Conservation (phyloP, 2,888 invertebrate species). For the Morinoia aosen region DNA sequence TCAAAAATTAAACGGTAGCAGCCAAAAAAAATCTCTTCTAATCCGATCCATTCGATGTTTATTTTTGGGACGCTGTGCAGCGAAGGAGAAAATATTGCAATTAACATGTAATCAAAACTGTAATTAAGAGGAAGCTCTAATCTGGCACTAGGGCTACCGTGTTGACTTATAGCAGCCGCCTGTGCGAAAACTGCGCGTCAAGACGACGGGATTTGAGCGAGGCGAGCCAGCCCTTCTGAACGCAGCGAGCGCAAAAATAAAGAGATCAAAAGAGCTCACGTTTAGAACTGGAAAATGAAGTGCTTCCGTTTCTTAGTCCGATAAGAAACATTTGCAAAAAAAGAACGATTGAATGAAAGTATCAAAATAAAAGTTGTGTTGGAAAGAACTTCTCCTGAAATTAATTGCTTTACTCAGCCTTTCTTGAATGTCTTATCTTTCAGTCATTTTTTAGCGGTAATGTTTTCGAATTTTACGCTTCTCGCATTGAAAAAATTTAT, state of each 20-base stretch:
- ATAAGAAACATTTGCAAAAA: neutral
- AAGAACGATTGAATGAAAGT: neutral
- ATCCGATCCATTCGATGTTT: conserved; percentile 52
- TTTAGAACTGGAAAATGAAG: neutral
- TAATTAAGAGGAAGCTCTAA: conserved; percentile 54
- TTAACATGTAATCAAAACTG: conserved; percentile 56
- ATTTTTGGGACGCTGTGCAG: conserved; percentile 46
- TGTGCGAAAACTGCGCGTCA: neutral
- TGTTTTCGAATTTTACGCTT: neutral
- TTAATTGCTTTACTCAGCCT: neutral
- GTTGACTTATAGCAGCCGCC: conserved; percentile 39
- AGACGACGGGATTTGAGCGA: conserved; percentile 25
- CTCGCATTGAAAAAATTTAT: neutral
- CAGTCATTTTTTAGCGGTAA: neutral
- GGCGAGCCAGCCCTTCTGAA: neutral
- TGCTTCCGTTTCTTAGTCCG: neutral
- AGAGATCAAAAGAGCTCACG: conserved; percentile 33
- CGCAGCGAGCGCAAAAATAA: neutral
- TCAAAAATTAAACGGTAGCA: conserved; percentile 15
- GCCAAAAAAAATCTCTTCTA: conserved; percentile 23
- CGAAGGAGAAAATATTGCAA: conserved; percentile 54
- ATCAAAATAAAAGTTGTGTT: neutral
- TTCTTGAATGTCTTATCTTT: neutral
- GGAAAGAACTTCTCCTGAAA: neutral
- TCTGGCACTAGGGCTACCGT: conserved; percentile 33